phyloP scores from a whole-genome alignment of 2,888 invertebrate species.

The Philhelius pedissequus region DNA sequence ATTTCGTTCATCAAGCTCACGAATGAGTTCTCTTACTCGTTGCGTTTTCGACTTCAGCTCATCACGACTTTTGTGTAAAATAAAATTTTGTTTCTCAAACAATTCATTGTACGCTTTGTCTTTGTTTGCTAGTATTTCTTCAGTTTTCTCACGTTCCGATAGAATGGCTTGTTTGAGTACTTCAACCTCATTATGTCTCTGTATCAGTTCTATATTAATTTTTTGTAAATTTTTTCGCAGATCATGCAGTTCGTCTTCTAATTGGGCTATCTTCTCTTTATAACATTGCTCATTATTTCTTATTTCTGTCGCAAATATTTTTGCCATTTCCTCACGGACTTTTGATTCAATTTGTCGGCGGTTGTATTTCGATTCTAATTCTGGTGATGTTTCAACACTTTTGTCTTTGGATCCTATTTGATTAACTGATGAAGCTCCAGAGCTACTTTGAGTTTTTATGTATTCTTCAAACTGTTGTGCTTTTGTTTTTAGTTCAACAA shows the following conservation, averaged over 20 bases:
- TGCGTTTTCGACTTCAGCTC: slow-evolving; percentile 79
- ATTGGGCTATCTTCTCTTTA: slow-evolving; percentile 78
- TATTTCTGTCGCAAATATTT: slow-evolving; percentile 83
- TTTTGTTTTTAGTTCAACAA: slow-evolving; percentile 82
- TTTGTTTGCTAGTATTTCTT: slow-evolving; percentile 73
- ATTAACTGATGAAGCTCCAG: slow-evolving; percentile 72
- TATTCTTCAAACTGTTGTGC: slow-evolving; percentile 84
- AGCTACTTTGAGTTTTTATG: slow-evolving; percentile 80
- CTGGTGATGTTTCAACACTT: slow-evolving; percentile 76
- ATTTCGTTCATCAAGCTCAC: slow-evolving; percentile 75
- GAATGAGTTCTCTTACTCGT: slow-evolving; percentile 74
- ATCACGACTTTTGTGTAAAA: slow-evolving; percentile 73
- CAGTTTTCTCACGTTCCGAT: slow-evolving; percentile 76
- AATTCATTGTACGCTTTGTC: slow-evolving; percentile 70
- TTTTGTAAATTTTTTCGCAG: slow-evolving; percentile 74
- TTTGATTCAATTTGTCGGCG: slow-evolving; percentile 77
- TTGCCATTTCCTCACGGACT: slow-evolving; percentile 84
- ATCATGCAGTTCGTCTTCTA: slow-evolving; percentile 71
- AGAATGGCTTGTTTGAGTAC: slow-evolving; percentile 77
- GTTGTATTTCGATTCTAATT: slow-evolving; percentile 74
- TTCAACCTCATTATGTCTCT: slow-evolving; percentile 75
- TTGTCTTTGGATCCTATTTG: slow-evolving; percentile 66
- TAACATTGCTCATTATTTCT: slow-evolving; percentile 81
- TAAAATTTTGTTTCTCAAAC: slow-evolving; percentile 72
- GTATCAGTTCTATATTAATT: slow-evolving; percentile 72